These are phyloP conservation scores for Nautilus pompilius DNA, from an alignment of 1,140 invertebrate species.

Conservation along the genomic window DNA sequence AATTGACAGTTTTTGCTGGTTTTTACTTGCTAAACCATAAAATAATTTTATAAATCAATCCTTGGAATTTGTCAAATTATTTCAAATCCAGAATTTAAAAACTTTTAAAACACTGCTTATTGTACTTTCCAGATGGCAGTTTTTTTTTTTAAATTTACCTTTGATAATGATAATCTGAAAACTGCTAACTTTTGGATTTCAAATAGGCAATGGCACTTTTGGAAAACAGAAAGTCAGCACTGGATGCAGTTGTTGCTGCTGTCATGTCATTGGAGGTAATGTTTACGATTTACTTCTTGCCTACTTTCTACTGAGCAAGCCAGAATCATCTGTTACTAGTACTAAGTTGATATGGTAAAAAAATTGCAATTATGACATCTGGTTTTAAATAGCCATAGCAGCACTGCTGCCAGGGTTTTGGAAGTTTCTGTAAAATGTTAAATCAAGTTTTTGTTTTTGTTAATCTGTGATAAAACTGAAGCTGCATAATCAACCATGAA, in stretches of 20 bases:
- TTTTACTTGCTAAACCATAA: too few species aligned
- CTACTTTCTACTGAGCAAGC: neutral
- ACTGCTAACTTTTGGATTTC: too few species aligned
- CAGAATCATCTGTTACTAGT: neutral
- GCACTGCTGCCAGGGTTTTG: neutral
- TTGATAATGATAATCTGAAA: too few species aligned
- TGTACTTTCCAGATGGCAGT: too few species aligned
- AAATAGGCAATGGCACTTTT: conserved; percentile 59
- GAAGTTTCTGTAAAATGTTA: neutral
- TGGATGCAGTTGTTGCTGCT: conserved; percentile 76
- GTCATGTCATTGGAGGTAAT: conserved; percentile 72
- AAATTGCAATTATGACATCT: neutral
- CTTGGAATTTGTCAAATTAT: too few species aligned
- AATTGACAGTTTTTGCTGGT: too few species aligned
- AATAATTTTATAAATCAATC: too few species aligned
- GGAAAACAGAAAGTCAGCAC: conserved; percentile 64
- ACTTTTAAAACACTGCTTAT: too few species aligned
- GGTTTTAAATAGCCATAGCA: neutral
- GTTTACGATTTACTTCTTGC: neutral
- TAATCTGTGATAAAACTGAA: too few species aligned
- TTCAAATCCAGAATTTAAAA: too few species aligned
- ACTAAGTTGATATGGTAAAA: neutral
- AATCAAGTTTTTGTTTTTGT: neutral
- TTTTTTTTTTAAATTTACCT: too few species aligned
- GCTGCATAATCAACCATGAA: too few species aligned